Conservation (phyloP, 1,140 invertebrate species). For the Micrasema longulum region DNA sequence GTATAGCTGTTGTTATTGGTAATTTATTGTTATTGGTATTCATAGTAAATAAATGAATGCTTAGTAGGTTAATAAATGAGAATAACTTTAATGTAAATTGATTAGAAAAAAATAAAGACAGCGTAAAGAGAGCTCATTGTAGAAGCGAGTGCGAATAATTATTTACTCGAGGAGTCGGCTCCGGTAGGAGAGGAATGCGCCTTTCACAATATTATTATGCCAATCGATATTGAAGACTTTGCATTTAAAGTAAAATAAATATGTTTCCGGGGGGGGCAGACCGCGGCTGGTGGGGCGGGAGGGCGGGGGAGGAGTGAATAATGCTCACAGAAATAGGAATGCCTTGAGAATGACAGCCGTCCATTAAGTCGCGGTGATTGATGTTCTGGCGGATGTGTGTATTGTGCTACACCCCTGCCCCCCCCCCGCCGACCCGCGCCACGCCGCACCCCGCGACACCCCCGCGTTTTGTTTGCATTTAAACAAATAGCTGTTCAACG, state of each 20-base stretch:
- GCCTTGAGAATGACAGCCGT: slow-evolving; percentile 55
- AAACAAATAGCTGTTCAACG: slow-evolving; percentile 52
- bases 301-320: slow-evolving; percentile 50
- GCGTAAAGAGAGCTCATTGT: too few relatives aligned
- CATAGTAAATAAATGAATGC: too few relatives aligned
- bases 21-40: too few relatives aligned
- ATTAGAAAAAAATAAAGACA: too few relatives aligned
- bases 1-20: too few relatives aligned
- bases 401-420: slow-evolving; percentile 25
- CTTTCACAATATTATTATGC: neutral
- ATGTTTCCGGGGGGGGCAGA: slow-evolving; percentile 27
- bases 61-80: too few relatives aligned
- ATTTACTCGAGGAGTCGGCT: neutral
- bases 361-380: slow-evolving; percentile 55
- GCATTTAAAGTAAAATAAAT: slow-evolving; percentile 51
- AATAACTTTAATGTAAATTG: too few relatives aligned
- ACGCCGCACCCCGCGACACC: neutral
- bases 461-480: slow-evolving; percentile 51
- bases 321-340: slow-evolving; percentile 56
- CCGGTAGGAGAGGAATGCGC: neutral
- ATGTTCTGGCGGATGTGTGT: slow-evolving; percentile 51
- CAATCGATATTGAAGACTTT: slow-evolving; percentile 41
- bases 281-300: slow-evolving; percentile 1
- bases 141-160: too few relatives aligned
- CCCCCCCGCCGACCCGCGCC: neutral